A percentile compares a stretch with the other conserved stretches of the same genome.
Conservation (phyloP, 2,888 invertebrate genomes). For the Sacculina carcini region DNA sequence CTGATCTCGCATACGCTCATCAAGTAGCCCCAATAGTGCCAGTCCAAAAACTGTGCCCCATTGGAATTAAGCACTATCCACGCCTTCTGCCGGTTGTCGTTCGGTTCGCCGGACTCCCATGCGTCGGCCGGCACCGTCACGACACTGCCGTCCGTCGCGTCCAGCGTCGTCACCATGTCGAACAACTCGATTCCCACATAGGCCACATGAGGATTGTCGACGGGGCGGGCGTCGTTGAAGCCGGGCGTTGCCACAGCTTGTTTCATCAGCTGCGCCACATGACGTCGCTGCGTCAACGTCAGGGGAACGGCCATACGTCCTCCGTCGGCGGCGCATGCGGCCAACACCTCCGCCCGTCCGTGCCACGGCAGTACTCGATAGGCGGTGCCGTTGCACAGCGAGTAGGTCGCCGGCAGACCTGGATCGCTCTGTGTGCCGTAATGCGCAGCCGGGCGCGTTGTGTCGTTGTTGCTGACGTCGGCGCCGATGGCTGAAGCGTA, state of each 20-base stretch:
- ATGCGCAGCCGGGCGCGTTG: too few relatives aligned
- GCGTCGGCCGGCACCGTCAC: not conserved
- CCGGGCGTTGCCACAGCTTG: not conserved
- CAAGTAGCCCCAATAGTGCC: too few relatives aligned
- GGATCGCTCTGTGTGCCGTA: too few relatives aligned
- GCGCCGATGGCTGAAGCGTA: not conserved
- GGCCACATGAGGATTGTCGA: not conserved
- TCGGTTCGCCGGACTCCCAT: not conserved
- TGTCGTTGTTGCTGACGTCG: not conserved
- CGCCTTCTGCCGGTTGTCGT: not conserved
- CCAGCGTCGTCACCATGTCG: not conserved
- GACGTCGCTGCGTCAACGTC: not conserved
- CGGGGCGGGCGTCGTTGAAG: not conserved
- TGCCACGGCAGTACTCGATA: not conserved
- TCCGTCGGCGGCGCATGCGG: not conserved
- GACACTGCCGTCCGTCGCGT: not conserved
- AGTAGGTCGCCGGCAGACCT: too few relatives aligned
- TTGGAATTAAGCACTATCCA: too few relatives aligned
- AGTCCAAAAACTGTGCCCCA: too few relatives aligned
- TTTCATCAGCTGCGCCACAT: not conserved
- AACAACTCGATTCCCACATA: not conserved
- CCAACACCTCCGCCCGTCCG: not conserved
- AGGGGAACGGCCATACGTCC: not conserved
- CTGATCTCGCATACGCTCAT: too few relatives aligned
- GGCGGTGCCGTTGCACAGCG: too few relatives aligned